Evolutionary conservation across 2,888 invertebrate genomes (phyloP).

Genomic region (Ectropis crepuscularia): DNA sequence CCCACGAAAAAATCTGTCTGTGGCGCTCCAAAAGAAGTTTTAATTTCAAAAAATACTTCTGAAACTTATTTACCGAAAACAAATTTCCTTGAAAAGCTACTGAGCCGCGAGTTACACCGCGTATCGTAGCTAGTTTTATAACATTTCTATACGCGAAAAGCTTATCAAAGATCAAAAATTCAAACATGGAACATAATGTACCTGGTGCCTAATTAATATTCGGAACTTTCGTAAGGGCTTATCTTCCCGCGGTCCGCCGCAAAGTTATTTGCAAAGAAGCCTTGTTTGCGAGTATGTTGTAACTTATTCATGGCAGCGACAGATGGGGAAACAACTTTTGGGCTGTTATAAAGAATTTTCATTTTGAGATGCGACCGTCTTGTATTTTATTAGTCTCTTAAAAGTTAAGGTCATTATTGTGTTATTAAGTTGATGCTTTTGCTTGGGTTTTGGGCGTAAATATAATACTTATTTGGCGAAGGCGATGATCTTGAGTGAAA

Average conservation of each 20-base stretch:
- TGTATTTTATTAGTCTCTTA: constrained; percentile 45
- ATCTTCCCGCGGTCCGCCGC: constrained; percentile 1
- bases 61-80: too few species aligned
- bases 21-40: too few species aligned
- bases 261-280: constrained; percentile 22
- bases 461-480: too few species aligned
- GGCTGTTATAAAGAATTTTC: constrained; percentile 44
- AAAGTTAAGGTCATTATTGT: constrained; percentile 43
- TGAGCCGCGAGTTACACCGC: too few species aligned
- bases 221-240: constrained; percentile 10
- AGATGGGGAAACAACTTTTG: constrained; percentile 38
- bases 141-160: too few species aligned
- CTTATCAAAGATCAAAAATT: too few species aligned
- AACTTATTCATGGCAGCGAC: constrained; percentile 46
- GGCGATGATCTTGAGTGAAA: constrained; percentile 10
- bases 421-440: constrained; percentile 31
- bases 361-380: constrained; percentile 39
- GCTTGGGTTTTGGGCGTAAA: constrained; percentile 9
- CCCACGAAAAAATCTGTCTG: too few species aligned
- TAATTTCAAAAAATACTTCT: too few species aligned
- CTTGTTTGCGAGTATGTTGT: constrained; percentile 30
- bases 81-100: too few species aligned
- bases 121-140: too few species aligned
- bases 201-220: too few species aligned
- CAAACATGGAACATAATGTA: too few species aligned